Conservation (phyloP, 2,113 vertebrate species). For the Xiphorhynchus elegans region DNA sequence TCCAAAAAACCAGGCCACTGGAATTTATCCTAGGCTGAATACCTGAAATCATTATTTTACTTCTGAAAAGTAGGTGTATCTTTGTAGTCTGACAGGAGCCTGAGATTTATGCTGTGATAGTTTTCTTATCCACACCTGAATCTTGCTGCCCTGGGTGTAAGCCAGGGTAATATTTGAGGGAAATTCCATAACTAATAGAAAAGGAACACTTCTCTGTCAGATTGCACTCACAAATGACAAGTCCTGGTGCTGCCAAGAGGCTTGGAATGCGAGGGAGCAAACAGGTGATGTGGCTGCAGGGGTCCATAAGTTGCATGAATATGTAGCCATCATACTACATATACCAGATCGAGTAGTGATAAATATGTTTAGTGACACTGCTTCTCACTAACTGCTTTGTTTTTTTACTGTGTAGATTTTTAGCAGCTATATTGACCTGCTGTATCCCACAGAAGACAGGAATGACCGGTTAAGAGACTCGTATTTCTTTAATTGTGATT, state of each 20-base stretch:
- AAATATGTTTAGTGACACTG: neutral
- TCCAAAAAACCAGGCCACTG: constrained; percentile 3
- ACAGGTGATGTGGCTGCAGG: neutral
- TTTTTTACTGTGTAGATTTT: constrained; percentile 79
- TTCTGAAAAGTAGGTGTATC: constrained; percentile 12
- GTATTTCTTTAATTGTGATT: constrained; percentile 93
- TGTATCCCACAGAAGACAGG: constrained; percentile 93
- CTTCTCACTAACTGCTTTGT: neutral
- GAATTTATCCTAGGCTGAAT: constrained; percentile 8
- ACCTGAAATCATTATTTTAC: constrained; percentile 32
- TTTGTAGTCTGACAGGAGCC: constrained; percentile 46
- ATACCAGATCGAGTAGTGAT: neutral
- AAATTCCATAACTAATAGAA: neutral
- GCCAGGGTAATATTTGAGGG: constrained; percentile 18
- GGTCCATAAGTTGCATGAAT: neutral
- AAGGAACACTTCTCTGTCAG: neutral
- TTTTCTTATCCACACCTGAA: constrained; percentile 55
- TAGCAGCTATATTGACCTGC: constrained; percentile 95
- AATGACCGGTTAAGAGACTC: constrained; percentile 86
- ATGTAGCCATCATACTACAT: neutral
- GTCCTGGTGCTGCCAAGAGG: neutral
- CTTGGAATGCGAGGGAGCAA: neutral
- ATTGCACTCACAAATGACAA: neutral
- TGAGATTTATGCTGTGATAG: constrained; percentile 11
- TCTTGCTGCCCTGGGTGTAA: constrained; percentile 40